Base-by-base conservation (phyloP, 2,888 invertebrate species). In the Exephanes ischioxanthus region DNA sequence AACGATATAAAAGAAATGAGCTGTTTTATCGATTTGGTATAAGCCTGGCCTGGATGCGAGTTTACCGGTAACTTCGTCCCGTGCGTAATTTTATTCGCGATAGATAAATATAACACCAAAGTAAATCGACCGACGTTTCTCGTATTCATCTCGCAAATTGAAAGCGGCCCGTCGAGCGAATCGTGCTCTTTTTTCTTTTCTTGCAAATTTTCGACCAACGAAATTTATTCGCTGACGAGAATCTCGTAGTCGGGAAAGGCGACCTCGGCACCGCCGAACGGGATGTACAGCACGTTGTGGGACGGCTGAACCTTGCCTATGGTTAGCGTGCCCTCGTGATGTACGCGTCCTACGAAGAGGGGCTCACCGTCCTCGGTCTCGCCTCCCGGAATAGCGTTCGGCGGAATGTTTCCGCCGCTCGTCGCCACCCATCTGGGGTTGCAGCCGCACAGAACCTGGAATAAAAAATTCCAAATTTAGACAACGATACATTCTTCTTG, bases 231-330 rank as follows among this genome's bases (percentile, higher is more conserved):
- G 85, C 93, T 93, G 83, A 96, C 94, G 83, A 98, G 96, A 89
- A 98, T 94, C 95, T 98, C 98, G 92, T 97, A 98, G 73, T 97
- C 97, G n/a, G 96, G 95, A 95, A 96, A 97, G 71, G 96, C 96
- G 80, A 97, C 93, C 93, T 98, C 98, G 90, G 96, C 95, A 63
- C 98, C 98, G 0, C 95, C 97, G 92, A 96, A 98, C 16, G 98
- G 96, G 94, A 98, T 97, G 95, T 98, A 98, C 93, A 97, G 96
- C 77, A 96, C 96, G 37, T 96, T 97, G 91, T 98, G 98, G 9
- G 97, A 97, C 53, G 97, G 96, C 90, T 98, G 98, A 1, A 98
- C 96, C 94, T 98, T 98, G 91, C 98, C 98, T 37, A 96, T 95
- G 33, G 97, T 97, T 68, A 97, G 87, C 83, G 96, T 96, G 82